These are phyloP conservation scores for Phyllotis vaccarum DNA, from an alignment of 2,797 vertebrate species.

Conservation along the genomic window DNA sequence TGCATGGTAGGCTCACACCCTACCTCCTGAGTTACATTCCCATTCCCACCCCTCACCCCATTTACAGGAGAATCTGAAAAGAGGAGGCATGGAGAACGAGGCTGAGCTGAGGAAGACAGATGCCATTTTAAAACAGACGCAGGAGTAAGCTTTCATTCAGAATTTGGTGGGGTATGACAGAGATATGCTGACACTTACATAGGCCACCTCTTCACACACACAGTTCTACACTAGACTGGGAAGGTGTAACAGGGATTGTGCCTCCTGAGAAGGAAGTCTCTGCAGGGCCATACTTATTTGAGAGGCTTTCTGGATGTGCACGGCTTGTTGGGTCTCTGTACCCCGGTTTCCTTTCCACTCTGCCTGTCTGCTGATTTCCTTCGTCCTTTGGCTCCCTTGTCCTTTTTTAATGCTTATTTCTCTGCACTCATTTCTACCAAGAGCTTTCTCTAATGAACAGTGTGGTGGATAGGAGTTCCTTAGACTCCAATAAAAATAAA, in stretches of 20 bases:
- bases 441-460: neutral
- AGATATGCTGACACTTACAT: neutral
- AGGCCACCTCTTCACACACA: neutral
- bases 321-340: too few relatives aligned
- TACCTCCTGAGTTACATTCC: neutral
- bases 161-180: neutral
- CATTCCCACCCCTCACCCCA: neutral
- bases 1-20: neutral
- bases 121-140: neutral
- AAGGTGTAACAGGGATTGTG: neutral
- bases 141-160: neutral
- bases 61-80: neutral
- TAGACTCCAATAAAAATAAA: constrained; percentile 36
- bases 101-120: neutral
- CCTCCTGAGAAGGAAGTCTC: neutral
- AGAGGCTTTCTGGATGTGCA: neutral
- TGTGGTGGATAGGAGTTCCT: neutral
- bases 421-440: neutral
- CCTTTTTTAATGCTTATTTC: neutral
- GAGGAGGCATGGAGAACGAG: neutral
- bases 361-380: neutral
- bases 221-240: too few relatives aligned
- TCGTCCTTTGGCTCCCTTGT: neutral
- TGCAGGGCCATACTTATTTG: neutral
- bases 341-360: neutral